Conservation (phyloP, 2,888 invertebrate genomes). For the Thymelicus lineola region DNA sequence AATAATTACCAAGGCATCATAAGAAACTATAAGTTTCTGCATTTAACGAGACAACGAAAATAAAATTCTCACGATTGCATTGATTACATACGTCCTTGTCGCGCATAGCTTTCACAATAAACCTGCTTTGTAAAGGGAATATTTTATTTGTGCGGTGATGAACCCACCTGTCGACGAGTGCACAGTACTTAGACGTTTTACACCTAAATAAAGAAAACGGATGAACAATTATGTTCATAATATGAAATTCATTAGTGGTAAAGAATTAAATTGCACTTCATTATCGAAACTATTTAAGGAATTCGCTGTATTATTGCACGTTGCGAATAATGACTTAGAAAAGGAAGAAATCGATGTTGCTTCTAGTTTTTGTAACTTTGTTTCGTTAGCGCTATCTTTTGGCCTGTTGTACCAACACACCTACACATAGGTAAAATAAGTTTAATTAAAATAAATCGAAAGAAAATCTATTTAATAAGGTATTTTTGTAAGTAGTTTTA, state of each 20-base stretch:
- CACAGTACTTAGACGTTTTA: conserved; percentile 4
- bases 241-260: conserved; percentile 1
- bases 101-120: conserved; percentile 37
- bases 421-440: too few relatives aligned
- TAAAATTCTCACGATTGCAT: conserved; percentile 37
- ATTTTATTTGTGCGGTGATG: conserved; percentile 30
- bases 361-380: too few relatives aligned
- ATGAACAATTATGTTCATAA: conserved; percentile 6
- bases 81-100: conserved; percentile 35
- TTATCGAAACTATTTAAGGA: not conserved
- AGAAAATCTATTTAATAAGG: too few relatives aligned
- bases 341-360: too few relatives aligned
- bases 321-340: too few relatives aligned
- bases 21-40: conserved; percentile 36
- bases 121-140: conserved; percentile 35
- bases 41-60: conserved; percentile 22
- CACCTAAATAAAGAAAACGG: conserved; percentile 8
- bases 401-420: too few relatives aligned
- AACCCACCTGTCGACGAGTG: conserved; percentile 29
- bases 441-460: too few relatives aligned
- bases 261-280: not conserved
- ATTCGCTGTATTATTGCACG: too few relatives aligned
- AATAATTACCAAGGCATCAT: not conserved
- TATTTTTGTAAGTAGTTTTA: too few relatives aligned
- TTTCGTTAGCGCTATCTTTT: too few relatives aligned